Conservation (phyloP, 2,797 vertebrate genomes). For the Tokudaia muenninki region DNA sequence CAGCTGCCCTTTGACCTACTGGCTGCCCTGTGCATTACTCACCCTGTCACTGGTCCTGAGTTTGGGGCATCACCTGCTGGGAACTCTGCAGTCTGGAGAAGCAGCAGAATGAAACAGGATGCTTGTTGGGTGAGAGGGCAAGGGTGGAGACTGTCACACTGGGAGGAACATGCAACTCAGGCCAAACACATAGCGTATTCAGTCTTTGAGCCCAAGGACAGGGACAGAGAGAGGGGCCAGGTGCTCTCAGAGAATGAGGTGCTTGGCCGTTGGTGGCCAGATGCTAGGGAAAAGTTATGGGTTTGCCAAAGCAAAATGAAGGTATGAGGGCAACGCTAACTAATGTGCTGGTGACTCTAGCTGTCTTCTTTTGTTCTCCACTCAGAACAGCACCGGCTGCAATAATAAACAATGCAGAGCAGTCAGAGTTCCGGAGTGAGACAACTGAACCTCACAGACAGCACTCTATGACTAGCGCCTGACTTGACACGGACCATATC, state of each 20-base stretch:
- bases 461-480: neutral
- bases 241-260: neutral
- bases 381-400: neutral
- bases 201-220: neutral
- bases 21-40: conserved; percentile 58
- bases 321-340: neutral
- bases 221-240: neutral
- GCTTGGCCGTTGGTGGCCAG: neutral
- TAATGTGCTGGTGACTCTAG: neutral
- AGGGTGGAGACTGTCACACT: neutral
- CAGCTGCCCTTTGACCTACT: conserved; percentile 76
- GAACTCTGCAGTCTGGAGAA: neutral
- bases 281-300: neutral
- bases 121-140: conserved; percentile 29
- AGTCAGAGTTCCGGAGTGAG: neutral
- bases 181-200: neutral
- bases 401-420: conserved; percentile 6
- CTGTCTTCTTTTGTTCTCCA: conserved; percentile 38
- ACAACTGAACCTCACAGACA: neutral
- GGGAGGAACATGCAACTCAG: neutral
- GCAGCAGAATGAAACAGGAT: conserved; percentile 63
- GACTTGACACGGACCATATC: neutral
- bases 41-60: conserved; percentile 56
- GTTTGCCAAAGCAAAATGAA: neutral
- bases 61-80: conserved; percentile 31